Conservation (phyloP, 2,888 invertebrate genomes). For the Pinctada fucata region DNA sequence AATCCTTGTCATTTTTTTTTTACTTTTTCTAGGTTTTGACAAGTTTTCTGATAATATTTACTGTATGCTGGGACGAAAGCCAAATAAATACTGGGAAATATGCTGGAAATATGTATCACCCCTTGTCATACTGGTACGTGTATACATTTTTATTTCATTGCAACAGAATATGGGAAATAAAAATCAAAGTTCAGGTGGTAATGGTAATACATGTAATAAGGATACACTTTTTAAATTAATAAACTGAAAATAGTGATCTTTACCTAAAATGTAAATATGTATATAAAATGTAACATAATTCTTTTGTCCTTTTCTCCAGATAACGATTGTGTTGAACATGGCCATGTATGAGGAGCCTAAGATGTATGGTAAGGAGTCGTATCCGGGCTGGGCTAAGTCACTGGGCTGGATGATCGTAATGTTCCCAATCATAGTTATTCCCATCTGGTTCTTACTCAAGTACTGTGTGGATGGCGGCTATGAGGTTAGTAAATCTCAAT, state of each 20-base stretch:
- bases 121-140: constrained; percentile 69
- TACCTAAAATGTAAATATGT: too few species aligned
- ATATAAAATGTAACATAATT: too few species aligned
- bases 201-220: too few species aligned
- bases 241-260: too few species aligned
- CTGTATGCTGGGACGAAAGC: constrained; percentile 72
- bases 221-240: too few species aligned
- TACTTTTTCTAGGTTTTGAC: constrained; percentile 63
- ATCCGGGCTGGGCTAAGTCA: constrained; percentile 70
- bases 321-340: constrained; percentile 68
- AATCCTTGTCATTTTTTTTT: background rate
- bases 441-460: constrained; percentile 67
- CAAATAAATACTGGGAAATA: constrained; percentile 72
- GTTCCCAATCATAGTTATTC: constrained; percentile 72
- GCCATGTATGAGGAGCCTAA: constrained; percentile 68
- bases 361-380: constrained; percentile 62
- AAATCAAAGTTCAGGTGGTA: too few species aligned
- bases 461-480: constrained; percentile 72
- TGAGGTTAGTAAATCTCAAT: constrained; percentile 57
- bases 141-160: background rate
- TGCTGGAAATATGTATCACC: constrained; percentile 74
- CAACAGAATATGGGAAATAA: background rate
- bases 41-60: constrained; percentile 72
- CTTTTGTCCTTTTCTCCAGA: constrained; percentile 47
- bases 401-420: constrained; percentile 75